Evolutionary conservation across 2,113 vertebrate genomes (phyloP), one percentile per base, ranked within the genome.

Genomic region (Anoura caudifer): DNA sequence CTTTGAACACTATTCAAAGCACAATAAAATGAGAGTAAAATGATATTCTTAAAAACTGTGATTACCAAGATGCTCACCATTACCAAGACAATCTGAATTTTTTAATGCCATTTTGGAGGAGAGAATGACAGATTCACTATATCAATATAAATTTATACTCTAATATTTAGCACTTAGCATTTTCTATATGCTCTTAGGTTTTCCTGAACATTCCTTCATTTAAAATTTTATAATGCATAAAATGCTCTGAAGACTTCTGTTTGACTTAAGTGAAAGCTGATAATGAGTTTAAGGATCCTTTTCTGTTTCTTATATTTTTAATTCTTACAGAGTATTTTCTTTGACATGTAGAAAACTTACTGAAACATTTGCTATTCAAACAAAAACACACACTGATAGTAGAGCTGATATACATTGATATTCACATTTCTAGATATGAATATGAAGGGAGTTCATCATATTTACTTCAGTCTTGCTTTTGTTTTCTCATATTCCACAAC

Each of bases 261-360:
- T 95, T 88, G 43, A 90, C 52, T 80, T 90, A 67, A 56, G 43
- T 7, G 19, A 90, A 81, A 94, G 69, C 45, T 80, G 9, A 67
- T 86, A 33, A 70, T 81, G 17, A 92, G 7, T 69, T 95, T 70
- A n/a, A 43, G 41, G 1, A 75, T 87, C 14, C 54, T 94, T 61
- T 94, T 65, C 24, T 86, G 12, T 73, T 92, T 72, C 54, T 95
- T 88, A n/a, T n/a, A 43, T 47, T 87, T 95, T 95, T 79, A 79
- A 69, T 85, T 41, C n/a, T 73, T 83, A 28, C 5, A 65, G 50
- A 73, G 3, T 65, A 65, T 70, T 75, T 72, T 73, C 41, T 73
- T 88, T 45, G 26, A 63, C 31, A 38, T 28, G 4, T 77, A 36
- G 36, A 50, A 84, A 41, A 50, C 24, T 65, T 83, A 38, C 1